phyloP scores from a whole-genome alignment of 2,797 vertebrate species.

The Danio choprae region DNA sequence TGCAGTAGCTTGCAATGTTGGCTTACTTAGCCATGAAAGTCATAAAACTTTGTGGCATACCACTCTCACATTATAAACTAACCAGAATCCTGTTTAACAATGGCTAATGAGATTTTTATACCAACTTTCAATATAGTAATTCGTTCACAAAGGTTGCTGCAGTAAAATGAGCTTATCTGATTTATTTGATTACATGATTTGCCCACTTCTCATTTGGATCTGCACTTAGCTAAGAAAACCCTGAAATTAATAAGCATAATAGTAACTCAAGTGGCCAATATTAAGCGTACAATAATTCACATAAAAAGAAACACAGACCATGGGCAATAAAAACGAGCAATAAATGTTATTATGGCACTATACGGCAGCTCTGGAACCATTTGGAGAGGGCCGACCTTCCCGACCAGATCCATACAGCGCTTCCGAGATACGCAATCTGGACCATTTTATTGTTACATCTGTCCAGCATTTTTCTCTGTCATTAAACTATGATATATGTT shows the following conservation, averaged over 20 bases:
- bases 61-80: conserved; percentile 45
- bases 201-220: conserved; percentile 38
- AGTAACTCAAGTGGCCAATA: conserved; percentile 44
- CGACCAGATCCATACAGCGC: conserved; percentile 30
- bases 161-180: conserved; percentile 55
- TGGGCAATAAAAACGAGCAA: conserved; percentile 48
- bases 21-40: conserved; percentile 41
- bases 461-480: conserved; percentile 61
- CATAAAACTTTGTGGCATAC: conserved; percentile 50
- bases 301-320: conserved; percentile 58
- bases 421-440: conserved; percentile 52
- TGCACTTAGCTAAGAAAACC: conserved; percentile 28
- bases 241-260: conserved; percentile 38
- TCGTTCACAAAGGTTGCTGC: conserved; percentile 38
- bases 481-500: conserved; percentile 65
- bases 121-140: conserved; percentile 32
- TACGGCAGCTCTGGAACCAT: conserved; percentile 54
- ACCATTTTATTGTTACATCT: conserved; percentile 69
- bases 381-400: neutral
- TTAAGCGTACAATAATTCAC: conserved; percentile 54
- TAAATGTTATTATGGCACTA: conserved; percentile 62
- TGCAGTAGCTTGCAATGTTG: conserved; percentile 27
- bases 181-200: conserved; percentile 53
- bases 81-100: conserved; percentile 42
- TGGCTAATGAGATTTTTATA: conserved; percentile 52